Evolutionary conservation across 92 coral and sea anemone species (phyloP).

Genomic region (Porites evermanni): DNA sequence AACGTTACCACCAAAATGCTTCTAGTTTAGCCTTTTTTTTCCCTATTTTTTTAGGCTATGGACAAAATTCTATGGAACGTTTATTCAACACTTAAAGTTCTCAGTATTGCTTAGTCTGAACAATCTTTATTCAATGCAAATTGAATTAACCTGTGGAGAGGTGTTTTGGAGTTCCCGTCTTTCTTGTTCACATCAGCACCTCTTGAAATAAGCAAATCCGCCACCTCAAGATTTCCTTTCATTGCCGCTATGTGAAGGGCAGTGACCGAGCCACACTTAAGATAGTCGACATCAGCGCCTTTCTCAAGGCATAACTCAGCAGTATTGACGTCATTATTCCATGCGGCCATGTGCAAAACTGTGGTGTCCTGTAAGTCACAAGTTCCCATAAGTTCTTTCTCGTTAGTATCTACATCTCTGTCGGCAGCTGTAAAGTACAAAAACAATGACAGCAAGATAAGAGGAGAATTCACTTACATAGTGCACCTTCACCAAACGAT

Average conservation of each 20-base stretch:
- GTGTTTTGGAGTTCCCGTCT: constrained; percentile 57
- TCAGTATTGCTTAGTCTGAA: too few species aligned
- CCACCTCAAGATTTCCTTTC: constrained; percentile 72
- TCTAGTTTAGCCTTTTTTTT: too few species aligned
- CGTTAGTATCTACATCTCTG: not conserved
- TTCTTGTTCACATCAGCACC: constrained; percentile 64
- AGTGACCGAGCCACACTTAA: constrained; percentile 45
- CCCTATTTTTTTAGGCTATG: not conserved
- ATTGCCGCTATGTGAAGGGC: constrained; percentile 77
- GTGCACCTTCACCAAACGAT: too few species aligned
- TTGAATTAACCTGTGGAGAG: constrained; percentile 66
- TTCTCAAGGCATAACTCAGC: constrained; percentile 52
- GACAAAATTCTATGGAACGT: too few species aligned
- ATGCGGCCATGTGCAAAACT: constrained; percentile 67
- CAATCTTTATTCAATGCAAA: too few species aligned
- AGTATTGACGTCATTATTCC: constrained; percentile 44
- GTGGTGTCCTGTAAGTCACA: constrained; percentile 63
- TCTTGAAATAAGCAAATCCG: constrained; percentile 47
- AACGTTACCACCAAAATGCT: too few species aligned
- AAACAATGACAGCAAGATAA: not conserved
- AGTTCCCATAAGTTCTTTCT: constrained; percentile 4
- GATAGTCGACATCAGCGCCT: constrained; percentile 61
- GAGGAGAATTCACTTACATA: too few species aligned
- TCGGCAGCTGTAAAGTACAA: not conserved
- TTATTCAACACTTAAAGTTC: too few species aligned